Conservation (phyloP, 1,140 invertebrate genomes). For the Drosophila setifemur region DNA sequence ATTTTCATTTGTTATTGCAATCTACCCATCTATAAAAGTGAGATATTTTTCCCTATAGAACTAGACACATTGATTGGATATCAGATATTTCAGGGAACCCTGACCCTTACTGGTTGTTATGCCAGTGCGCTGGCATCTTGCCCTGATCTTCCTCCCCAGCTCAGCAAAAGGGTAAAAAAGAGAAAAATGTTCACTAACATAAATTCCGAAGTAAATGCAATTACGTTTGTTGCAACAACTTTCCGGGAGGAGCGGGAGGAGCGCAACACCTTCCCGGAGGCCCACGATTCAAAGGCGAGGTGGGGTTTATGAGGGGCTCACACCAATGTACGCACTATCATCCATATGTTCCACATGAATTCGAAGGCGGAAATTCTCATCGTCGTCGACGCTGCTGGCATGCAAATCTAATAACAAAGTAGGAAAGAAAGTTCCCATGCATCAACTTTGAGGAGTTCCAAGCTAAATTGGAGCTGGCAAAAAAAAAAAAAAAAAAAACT, state of each 20-base stretch:
- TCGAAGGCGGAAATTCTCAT: constrained; percentile 36
- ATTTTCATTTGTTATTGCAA: too few relatives aligned
- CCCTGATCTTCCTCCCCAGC: not conserved
- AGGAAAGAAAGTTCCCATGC: constrained; percentile 51
- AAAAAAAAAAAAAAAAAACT: not conserved
- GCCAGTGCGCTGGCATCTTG: not conserved
- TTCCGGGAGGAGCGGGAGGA: constrained; percentile 6
- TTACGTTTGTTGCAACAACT: constrained; percentile 64
- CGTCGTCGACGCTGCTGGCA: constrained; percentile 38
- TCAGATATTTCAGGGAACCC: too few relatives aligned
- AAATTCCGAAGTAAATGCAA: constrained; percentile 72
- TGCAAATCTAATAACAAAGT: constrained; percentile 71
- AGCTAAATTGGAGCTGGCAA: constrained; percentile 35
- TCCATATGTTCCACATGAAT: constrained; percentile 46
- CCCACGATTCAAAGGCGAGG: not conserved
- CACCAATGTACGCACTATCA: constrained; percentile 6
- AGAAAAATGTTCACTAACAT: constrained; percentile 48
- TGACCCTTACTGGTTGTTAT: too few relatives aligned
- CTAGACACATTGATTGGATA: too few relatives aligned
- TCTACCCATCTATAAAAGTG: too few relatives aligned
- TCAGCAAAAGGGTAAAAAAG: constrained; percentile 8
- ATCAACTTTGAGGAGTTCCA: constrained; percentile 35
- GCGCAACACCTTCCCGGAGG: not conserved
- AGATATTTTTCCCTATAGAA: too few relatives aligned
- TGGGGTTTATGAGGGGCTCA: constrained; percentile 1